Evolutionary conservation across 1,140 invertebrate genomes (phyloP), one percentile per base, ranked within the genome.

Genomic region (Cecropterus lyciades): DNA sequence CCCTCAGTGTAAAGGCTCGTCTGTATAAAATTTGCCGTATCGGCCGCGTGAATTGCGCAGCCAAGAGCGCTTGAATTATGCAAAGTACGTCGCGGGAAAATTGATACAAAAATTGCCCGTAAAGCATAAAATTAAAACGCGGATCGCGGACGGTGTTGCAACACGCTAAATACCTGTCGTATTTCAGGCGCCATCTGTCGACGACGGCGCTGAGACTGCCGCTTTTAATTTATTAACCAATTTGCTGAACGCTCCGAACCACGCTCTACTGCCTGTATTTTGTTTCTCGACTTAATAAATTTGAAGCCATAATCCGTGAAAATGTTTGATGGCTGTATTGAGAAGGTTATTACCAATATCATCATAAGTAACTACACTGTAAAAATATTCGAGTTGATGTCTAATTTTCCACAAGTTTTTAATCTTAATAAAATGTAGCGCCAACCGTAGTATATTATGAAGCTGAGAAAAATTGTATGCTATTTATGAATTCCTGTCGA

Each of bases 211-310:
- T 77, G 85, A 90, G 87, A 90, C 84, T 88, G 84, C 81, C 82
- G 80, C 80, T 84, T 90, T 90, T 89, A 90, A 90, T 90, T 90
- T 90, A 90, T 90, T 90, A 89, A 90, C 86, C 85, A 90, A 90
- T 90, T 90, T 89, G 81, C 84, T 84, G 85, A 87, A 83, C 81
- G 82, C 79, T 63, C 72, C 72, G 80, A 83, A 84, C 84, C 81
- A 79, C 79, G 81, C 76, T 73, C 76, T 62, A 72, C 70, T 78
- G 55, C 69, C 75, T 69, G 67, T 84, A 87, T 88, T 87, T 90
- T 86, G 85, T 90, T 88, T 84, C 87, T 89, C 84, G 80, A 86
- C 80, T 86, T 89, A 82, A 86, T 89, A 87, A 85, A 87, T 85
- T 82, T 75, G 78, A 78, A 77, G 79, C 80, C 80, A 84, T 89